Evolutionary conservation across 1,140 invertebrate genomes (phyloP).

Genomic region (Musca domestica): DNA sequence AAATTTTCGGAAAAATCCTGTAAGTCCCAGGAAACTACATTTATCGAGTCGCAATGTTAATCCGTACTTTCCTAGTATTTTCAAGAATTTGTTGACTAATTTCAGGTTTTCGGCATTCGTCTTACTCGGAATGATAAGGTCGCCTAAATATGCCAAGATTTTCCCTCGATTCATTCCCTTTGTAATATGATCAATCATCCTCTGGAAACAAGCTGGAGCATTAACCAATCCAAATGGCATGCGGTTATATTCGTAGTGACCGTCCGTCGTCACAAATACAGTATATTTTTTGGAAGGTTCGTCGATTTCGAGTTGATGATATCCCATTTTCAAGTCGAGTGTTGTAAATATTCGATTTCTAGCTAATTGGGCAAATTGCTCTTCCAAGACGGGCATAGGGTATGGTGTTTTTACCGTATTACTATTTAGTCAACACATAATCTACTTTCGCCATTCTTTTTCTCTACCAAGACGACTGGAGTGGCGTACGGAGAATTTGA

Average conservation of each 20-base stretch:
- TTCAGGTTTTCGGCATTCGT: background rate
- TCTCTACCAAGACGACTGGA: conserved; percentile 10
- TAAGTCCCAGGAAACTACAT: conserved; percentile 26
- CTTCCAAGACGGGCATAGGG: conserved; percentile 56
- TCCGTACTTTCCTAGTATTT: background rate
- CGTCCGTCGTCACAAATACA: conserved; percentile 46
- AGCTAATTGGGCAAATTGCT: conserved; percentile 50
- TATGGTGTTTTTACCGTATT: conserved; percentile 54
- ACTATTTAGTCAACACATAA: conserved; percentile 44
- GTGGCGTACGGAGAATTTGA: conserved; percentile 18
- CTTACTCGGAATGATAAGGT: conserved; percentile 11
- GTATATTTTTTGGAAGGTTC: conserved; percentile 48
- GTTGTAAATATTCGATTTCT: conserved; percentile 6
- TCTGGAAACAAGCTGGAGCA: conserved; percentile 26
- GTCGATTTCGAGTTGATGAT: conserved; percentile 55
- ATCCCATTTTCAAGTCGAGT: conserved; percentile 55
- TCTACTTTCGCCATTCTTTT: conserved; percentile 24
- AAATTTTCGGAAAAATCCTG: conserved; percentile 37
- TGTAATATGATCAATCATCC: conserved; percentile 7
- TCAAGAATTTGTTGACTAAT: conserved; percentile 3
- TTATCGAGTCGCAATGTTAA: conserved; percentile 16
- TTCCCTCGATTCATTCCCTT: conserved; percentile 1
- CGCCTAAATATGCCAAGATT: conserved; percentile 22
- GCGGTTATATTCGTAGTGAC: conserved; percentile 35
- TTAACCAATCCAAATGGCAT: conserved; percentile 38